phyloP scores from a whole-genome alignment of 2,888 invertebrate genomes.

The Epirrhoe tristata region DNA sequence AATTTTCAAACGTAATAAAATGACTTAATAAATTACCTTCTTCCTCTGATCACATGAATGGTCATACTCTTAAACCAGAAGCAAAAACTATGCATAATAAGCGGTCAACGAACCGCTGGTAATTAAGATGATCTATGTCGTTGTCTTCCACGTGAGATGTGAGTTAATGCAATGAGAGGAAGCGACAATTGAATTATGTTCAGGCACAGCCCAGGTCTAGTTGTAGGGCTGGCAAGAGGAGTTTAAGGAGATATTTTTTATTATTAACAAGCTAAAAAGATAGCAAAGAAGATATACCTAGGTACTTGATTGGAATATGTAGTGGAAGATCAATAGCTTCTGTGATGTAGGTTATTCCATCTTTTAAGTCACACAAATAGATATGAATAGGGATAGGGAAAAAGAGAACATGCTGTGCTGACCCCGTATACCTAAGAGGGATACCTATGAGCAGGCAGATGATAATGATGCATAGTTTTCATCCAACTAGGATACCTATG shows the following conservation, averaged over 20 bases:
- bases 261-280: not conserved
- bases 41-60: slow-evolving; percentile 1
- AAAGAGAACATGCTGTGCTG: too few relatives aligned
- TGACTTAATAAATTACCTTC: not conserved
- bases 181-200: slow-evolving; percentile 76
- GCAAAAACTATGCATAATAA: slow-evolving; percentile 15
- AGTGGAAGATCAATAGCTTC: too few relatives aligned
- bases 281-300: not conserved
- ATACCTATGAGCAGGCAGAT: too few relatives aligned
- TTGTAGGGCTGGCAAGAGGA: slow-evolving; percentile 57
- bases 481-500: too few relatives aligned
- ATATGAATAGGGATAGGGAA: too few relatives aligned
- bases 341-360: too few relatives aligned
- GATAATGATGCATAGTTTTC: too few relatives aligned
- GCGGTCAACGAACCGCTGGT: slow-evolving; percentile 34
- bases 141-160: slow-evolving; percentile 38
- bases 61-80: slow-evolving; percentile 5
- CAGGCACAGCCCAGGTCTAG: slow-evolving; percentile 53
- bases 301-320: too few relatives aligned
- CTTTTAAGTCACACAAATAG: too few relatives aligned
- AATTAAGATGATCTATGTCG: slow-evolving; percentile 37
- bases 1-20: not conserved
- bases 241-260: not conserved
- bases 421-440: too few relatives aligned
- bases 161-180: slow-evolving; percentile 70